These are phyloP conservation scores for Diplazon laetatorius DNA, from an alignment of 2,888 invertebrate genomes.

Conservation along the genomic window DNA sequence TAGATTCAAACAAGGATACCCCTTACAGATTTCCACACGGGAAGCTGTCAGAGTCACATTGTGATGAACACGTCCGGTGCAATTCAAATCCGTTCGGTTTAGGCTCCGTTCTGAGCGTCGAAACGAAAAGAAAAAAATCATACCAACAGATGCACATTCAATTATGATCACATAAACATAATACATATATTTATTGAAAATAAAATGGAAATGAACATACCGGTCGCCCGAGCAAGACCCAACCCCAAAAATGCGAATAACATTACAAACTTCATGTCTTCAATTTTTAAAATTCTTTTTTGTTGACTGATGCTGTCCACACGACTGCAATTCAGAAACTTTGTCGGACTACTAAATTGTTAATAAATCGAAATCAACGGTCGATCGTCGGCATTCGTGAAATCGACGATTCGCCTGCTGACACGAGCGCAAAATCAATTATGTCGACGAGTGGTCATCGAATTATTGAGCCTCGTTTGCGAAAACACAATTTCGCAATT, in stretches of 20 bases:
- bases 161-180: background rate
- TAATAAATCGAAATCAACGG: background rate
- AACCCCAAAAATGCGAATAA: conserved; percentile 25
- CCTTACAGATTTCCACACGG: too few relatives aligned
- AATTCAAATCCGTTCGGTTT: conserved; percentile 74
- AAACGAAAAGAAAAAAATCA: too few relatives aligned
- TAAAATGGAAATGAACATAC: conserved; percentile 43
- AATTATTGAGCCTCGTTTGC: conserved; percentile 12
- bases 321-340: background rate
- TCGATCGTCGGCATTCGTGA: conserved; percentile 10
- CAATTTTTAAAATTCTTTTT: background rate
- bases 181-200: too few relatives aligned
- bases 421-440: background rate
- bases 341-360: background rate
- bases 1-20: too few relatives aligned
- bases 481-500: conserved; percentile 20
- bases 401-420: conserved; percentile 38
- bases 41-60: conserved; percentile 83
- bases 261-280: conserved; percentile 18
- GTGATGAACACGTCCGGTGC: conserved; percentile 80
- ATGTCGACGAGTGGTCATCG: background rate
- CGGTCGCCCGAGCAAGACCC: conserved; percentile 36
- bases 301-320: background rate
- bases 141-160: background rate
- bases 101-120: conserved; percentile 59